A percentile compares a stretch with the other conserved stretches of the same genome.
Conservation (phyloP, 2,888 invertebrate genomes). For the Ashinkailepas kermadecensis region DNA sequence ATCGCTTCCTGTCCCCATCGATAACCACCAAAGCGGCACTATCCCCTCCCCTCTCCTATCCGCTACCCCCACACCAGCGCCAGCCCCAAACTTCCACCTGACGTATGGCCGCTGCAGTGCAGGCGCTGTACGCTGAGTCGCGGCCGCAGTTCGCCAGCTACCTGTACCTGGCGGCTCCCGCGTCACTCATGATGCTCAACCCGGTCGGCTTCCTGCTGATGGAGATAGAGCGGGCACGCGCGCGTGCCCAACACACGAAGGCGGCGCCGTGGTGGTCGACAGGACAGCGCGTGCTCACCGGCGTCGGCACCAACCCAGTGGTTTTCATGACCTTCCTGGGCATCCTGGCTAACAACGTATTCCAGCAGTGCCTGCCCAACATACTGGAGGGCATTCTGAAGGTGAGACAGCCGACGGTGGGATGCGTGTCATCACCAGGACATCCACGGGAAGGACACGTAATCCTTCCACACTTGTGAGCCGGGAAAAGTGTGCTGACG, state of each 20-base stretch:
- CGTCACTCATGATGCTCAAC: constrained; percentile 83
- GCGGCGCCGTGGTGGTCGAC: not conserved
- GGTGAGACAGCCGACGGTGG: constrained; percentile 23
- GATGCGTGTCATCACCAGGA: no score
- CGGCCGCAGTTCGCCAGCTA: constrained; percentile 88
- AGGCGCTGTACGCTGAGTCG: constrained; percentile 70
- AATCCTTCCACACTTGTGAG: no score
- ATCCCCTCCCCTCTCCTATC: no score
- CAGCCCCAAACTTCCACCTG: no score
- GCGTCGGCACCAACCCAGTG: constrained; percentile 77
- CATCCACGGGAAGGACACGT: no score
- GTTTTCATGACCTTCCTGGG: constrained; percentile 89
- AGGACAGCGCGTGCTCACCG: constrained; percentile 39
- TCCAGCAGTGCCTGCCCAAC: constrained; percentile 66
- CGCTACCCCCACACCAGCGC: no score
- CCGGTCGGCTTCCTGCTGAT: constrained; percentile 82
- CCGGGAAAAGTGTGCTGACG: no score
- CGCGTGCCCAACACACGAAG: not conserved
- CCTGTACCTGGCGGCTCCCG: constrained; percentile 87
- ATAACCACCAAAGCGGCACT: no score
- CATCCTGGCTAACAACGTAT: constrained; percentile 71
- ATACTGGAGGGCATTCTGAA: constrained; percentile 46
- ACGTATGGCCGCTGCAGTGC: constrained; percentile 51
- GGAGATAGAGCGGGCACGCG: constrained; percentile 49
- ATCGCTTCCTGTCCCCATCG: no score